Evolutionary conservation across 2,888 invertebrate species (phyloP), one percentile per base, ranked within the genome.

Genomic region (Crematogaster levior): DNA sequence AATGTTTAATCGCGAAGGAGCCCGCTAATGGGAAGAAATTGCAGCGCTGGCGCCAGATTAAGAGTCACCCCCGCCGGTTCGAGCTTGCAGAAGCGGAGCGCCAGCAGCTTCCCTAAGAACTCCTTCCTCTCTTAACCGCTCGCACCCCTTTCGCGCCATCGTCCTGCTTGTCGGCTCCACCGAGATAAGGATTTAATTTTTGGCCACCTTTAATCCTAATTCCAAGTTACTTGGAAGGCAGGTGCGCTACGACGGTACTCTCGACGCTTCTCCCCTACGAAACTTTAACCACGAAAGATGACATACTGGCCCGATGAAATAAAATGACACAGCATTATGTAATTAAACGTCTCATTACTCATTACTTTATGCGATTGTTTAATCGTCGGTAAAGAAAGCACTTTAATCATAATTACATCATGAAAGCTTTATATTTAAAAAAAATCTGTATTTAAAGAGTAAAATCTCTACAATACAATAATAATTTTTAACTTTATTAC

Each of bases 21-120:
- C 87, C 87, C 90, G 91, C 93, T 93, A 94, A 94, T 93, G 93
- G 93, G 92, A 93, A 94, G 94, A 94, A 94, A 94, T 94, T 94
- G 94, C 93, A 93, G 90, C 91, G 93, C 92, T 92, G 91, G 94
- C 93, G 91, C 89, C 91, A 92, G 94, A 94, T 94, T 94, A 94
- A 94, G 91, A 91, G 91, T 91, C 92, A 89, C 89, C 90, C 87
- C 84, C 88, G 84, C 89, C 88, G 84, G 73, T 85, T 65, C 89
- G 74, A 84, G 79, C 77, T 73, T 60, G 88, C 84, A 72, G 86
- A 87, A 75, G 84, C 82, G 79, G 65, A 83, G 72, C 61, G 27
- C 80, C 86, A 73, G 81, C 86, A 83, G 79, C 83, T 86, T 40
- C 81, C 85, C 84, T 84, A 87, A 90, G 89, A 90, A 88, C 88